Percentiles rank a stretch among this genome's conserved stretches.
Conservation (phyloP, 2,888 invertebrate species). For the Adelphocoris suturalis region DNA sequence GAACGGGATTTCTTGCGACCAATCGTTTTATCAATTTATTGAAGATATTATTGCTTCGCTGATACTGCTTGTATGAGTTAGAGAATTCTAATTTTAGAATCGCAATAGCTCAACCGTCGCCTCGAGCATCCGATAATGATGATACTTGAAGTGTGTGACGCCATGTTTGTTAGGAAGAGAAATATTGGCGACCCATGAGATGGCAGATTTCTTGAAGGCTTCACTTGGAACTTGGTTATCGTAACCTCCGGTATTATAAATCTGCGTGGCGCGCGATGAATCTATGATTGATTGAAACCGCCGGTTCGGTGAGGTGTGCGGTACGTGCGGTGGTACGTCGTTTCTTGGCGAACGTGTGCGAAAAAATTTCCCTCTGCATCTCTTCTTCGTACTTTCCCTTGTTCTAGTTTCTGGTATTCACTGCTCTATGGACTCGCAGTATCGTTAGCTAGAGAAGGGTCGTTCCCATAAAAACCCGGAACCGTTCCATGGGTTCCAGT, state of each 20-base stretch:
- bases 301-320: not conserved
- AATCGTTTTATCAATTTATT: too few species aligned
- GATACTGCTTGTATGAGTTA: not conserved
- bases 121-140: not conserved
- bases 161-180: not conserved
- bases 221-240: not conserved
- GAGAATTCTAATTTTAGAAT: not conserved
- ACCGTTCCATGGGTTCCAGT: too few species aligned
- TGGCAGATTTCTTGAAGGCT: not conserved
- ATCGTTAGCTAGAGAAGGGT: too few species aligned
- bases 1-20: too few species aligned
- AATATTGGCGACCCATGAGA: not conserved
- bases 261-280: not conserved
- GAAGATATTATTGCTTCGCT: not conserved
- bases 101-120: not conserved
- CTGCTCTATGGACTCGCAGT: too few species aligned
- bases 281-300: not conserved
- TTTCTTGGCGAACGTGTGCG: not conserved
- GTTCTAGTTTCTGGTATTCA: too few species aligned
- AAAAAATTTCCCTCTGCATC: not conserved
- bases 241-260: not conserved
- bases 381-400: too few species aligned
- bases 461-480: too few species aligned
- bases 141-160: not conserved
- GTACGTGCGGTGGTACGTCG: not conserved